Conservation (phyloP, 2,113 vertebrate genomes). For the Dendrocopos noguchii region DNA sequence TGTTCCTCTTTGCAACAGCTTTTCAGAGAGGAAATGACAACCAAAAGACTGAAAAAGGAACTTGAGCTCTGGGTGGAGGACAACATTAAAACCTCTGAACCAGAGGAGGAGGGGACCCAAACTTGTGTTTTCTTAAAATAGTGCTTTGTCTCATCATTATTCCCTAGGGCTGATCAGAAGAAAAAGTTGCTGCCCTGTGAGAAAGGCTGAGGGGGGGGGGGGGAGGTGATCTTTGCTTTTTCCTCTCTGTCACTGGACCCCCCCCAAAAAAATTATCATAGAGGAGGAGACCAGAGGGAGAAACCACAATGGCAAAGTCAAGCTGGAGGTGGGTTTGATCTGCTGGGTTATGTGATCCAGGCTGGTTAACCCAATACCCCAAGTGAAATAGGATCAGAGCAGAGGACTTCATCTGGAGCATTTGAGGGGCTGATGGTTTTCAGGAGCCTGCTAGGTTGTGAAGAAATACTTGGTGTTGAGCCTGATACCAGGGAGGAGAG, state of each 20-base stretch:
- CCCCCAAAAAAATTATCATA: neutral
- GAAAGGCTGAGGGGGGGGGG: neutral
- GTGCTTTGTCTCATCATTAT: neutral
- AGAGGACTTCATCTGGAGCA: neutral
- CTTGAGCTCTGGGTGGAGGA: neutral
- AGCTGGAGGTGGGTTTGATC: neutral
- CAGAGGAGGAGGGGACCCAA: neutral
- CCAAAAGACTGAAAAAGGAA: neutral
- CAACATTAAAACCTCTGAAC: neutral
- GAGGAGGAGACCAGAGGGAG: neutral
- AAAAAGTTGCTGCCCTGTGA: neutral
- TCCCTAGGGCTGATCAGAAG: neutral
- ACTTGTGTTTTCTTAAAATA: neutral
- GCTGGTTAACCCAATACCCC: neutral
- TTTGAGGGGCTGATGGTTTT: neutral
- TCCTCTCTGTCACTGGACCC: neutral
- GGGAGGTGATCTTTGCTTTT: neutral
- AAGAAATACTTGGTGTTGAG: neutral
- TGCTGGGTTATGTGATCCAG: neutral
- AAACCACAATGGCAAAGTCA: neutral
- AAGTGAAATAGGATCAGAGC: rapidly evolving
- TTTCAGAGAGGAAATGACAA: conserved; percentile 49
- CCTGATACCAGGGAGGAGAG: too few species aligned
- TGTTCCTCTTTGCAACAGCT: neutral
- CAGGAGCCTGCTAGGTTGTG: neutral